Percentiles rank a stretch among this genome's conserved stretches.
Conservation (phyloP, 2,113 vertebrate species). For the Oncorhynchus tshawytscha region DNA sequence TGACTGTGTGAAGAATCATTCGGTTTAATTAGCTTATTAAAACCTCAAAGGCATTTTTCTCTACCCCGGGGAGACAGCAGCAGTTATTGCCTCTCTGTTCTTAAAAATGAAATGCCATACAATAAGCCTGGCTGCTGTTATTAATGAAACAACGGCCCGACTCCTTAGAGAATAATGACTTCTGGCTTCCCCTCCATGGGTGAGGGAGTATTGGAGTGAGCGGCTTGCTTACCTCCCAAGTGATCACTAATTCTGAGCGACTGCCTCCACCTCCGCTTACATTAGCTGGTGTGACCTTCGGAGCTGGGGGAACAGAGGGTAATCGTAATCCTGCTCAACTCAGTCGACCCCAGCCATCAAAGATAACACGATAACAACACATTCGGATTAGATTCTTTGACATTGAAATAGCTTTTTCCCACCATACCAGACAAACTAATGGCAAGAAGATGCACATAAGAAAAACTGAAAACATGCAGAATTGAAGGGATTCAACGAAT, state of each 20-base stretch:
- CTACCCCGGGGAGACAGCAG: slow-evolving; percentile 57
- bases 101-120: slow-evolving; percentile 69
- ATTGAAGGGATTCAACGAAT: no score
- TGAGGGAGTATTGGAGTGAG: slow-evolving; percentile 27
- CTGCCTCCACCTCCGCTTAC: slow-evolving; percentile 96
- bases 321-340: slow-evolving; percentile 41
- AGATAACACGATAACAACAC: background rate
- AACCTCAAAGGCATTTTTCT: slow-evolving; percentile 67
- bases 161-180: slow-evolving; percentile 54
- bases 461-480: background rate
- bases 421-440: no score
- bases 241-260: slow-evolving; percentile 96
- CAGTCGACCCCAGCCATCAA: slow-evolving; percentile 6
- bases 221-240: slow-evolving; percentile 89
- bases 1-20: slow-evolving; percentile 45
- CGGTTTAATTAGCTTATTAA: slow-evolving; percentile 69
- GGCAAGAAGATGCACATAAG: background rate
- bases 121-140: slow-evolving; percentile 58
- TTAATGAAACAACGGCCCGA: slow-evolving; percentile 60
- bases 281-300: slow-evolving; percentile 92
- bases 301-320: slow-evolving; percentile 77
- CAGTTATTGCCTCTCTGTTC: slow-evolving; percentile 67
- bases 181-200: slow-evolving; percentile 44
- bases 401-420: background rate
- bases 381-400: no score